A percentile compares a stretch with the other conserved stretches of the same genome.
These are phyloP conservation scores for Morus bassanus DNA, from an alignment of 2,797 vertebrate species.

Conservation along the genomic window DNA sequence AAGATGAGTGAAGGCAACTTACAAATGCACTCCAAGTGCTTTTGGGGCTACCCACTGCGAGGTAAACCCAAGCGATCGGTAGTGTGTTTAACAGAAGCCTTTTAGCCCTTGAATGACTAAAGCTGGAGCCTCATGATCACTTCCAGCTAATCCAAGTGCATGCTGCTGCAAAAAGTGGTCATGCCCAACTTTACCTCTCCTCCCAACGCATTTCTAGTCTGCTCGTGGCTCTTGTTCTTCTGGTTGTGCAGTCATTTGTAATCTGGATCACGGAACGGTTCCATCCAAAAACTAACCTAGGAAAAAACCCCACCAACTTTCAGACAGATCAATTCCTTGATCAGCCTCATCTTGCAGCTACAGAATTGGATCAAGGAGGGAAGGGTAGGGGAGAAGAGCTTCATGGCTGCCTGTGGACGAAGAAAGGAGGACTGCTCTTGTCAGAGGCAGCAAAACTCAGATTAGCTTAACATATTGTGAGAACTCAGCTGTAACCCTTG, in stretches of 20 bases:
- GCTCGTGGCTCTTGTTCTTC: neutral
- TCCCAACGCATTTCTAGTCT: neutral
- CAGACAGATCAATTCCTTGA: neutral
- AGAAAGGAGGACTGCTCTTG: neutral
- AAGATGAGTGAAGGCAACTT: neutral
- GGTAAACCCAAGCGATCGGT: neutral
- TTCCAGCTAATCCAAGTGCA: neutral
- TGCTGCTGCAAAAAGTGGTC: neutral
- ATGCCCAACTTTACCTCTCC: neutral
- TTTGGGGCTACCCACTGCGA: neutral
- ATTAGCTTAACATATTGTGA: neutral
- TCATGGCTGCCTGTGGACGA: neutral
- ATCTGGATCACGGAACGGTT: neutral
- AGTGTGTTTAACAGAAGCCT: neutral
- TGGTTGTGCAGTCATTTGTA: neutral
- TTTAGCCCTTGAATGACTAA: neutral
- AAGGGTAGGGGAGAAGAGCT: neutral
- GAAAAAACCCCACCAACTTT: neutral
- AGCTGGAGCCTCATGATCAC: neutral
- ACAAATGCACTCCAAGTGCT: neutral
- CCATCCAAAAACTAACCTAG: neutral
- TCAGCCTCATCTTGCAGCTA: neutral
- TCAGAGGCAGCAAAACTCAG: neutral
- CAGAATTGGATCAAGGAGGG: neutral
- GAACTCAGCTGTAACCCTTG: neutral